Percentiles rank a stretch among this genome's conserved stretches.
Conservation (phyloP, 1,140 invertebrate species). For the Sweltsa coloradensis region DNA sequence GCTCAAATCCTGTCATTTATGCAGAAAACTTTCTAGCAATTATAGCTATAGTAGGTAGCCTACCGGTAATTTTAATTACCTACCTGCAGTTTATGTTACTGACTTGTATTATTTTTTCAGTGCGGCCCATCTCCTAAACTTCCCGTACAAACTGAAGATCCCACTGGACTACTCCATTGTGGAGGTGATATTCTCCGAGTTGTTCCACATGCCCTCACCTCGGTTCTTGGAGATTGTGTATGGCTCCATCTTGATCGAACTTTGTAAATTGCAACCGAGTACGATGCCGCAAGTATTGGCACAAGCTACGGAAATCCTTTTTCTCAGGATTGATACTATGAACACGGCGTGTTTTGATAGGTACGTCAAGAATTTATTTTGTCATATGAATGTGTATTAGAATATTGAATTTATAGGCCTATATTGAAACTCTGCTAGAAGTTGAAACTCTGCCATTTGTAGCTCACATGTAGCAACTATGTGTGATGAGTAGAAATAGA, state of each 20-base stretch:
- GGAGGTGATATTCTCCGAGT: slow-evolving; percentile 88
- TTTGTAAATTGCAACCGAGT: slow-evolving; percentile 92
- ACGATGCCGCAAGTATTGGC: slow-evolving; percentile 95
- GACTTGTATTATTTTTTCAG: slow-evolving; percentile 32
- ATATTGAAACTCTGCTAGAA: too few relatives aligned
- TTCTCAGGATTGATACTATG: slow-evolving; percentile 93
- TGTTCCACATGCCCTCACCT: slow-evolving; percentile 84
- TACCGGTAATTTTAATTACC: not conserved
- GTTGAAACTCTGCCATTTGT: too few relatives aligned
- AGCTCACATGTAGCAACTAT: too few relatives aligned
- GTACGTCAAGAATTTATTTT: slow-evolving; percentile 25
- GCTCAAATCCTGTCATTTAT: not conserved
- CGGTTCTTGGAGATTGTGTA: slow-evolving; percentile 88
- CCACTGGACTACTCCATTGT: slow-evolving; percentile 97
- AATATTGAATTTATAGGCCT: too few relatives aligned
- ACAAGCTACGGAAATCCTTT: slow-evolving; percentile 94
- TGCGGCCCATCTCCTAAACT: slow-evolving; percentile 81
- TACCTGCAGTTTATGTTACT: slow-evolving; percentile 1
- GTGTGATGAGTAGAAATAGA: too few relatives aligned
- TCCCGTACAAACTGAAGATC: slow-evolving; percentile 87
- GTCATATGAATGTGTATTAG: not conserved
- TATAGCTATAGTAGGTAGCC: not conserved
- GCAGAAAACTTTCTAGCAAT: not conserved
- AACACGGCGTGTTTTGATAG: slow-evolving; percentile 93
- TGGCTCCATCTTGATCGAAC: slow-evolving; percentile 89